phyloP scores from a whole-genome alignment of 2,888 invertebrate genomes.

The Leptopilina myrica region DNA sequence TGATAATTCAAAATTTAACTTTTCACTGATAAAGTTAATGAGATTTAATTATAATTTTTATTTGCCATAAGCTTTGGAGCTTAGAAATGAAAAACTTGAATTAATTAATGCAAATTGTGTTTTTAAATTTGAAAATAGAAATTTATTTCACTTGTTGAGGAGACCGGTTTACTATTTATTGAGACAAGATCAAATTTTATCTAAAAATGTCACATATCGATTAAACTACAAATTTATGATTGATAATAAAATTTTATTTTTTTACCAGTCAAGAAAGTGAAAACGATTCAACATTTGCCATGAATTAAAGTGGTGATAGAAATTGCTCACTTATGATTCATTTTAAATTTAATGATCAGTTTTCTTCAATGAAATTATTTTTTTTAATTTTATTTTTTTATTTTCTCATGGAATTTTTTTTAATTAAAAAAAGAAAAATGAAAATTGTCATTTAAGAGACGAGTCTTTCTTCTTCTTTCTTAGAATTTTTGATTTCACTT shows the following conservation, averaged over 20 bases:
- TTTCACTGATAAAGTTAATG: background rate
- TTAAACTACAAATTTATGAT: conserved; percentile 9
- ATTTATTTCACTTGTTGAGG: background rate
- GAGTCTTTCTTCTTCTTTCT: no score
- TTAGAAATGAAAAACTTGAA: background rate
- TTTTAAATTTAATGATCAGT: background rate
- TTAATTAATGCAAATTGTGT: background rate
- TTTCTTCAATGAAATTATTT: background rate
- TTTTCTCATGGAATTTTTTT: background rate
- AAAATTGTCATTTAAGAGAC: no score
- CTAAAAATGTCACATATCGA: background rate
- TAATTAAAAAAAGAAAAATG: no score
- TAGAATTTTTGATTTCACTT: no score
- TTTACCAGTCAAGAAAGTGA: background rate
- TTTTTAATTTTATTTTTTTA: background rate
- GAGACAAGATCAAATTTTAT: background rate
- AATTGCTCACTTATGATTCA: conserved; percentile 10
- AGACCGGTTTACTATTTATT: background rate
- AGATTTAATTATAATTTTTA: background rate
- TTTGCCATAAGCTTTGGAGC: background rate
- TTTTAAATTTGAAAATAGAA: background rate
- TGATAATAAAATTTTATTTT: background rate
- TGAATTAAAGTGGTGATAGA: background rate
- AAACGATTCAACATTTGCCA: background rate
- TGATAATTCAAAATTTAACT: background rate